These are phyloP conservation scores for Tipula helvola DNA, from an alignment of 2,888 invertebrate species.

Conservation along the genomic window DNA sequence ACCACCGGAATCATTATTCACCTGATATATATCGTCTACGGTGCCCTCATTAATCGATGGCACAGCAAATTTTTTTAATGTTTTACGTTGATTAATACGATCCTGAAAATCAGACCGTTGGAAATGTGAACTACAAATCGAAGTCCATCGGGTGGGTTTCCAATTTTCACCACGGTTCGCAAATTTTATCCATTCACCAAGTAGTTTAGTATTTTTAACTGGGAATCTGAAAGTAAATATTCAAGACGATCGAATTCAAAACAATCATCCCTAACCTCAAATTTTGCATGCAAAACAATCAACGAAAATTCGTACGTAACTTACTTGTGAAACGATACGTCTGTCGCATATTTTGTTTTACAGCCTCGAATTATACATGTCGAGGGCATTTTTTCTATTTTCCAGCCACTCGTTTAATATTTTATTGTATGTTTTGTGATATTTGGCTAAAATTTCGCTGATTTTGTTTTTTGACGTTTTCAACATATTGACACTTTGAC, in stretches of 20 bases:
- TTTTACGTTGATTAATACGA: conserved; percentile 26
- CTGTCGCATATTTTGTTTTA: conserved; percentile 31
- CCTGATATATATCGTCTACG: conserved; percentile 17
- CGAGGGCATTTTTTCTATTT: conserved; percentile 26
- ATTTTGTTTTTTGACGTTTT: neutral
- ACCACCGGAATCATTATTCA: neutral
- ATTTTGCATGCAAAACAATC: neutral
- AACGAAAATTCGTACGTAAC: neutral
- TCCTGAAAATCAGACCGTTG: conserved; percentile 25
- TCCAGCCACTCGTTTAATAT: neutral
- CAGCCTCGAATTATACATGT: conserved; percentile 33
- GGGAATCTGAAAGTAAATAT: conserved; percentile 28
- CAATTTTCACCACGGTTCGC: conserved; percentile 27
- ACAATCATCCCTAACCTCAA: neutral
- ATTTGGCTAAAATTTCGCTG: neutral
- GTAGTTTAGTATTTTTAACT: conserved; percentile 24
- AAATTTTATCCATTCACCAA: conserved; percentile 32
- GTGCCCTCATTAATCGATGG: conserved; percentile 20
- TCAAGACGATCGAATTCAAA: neutral
- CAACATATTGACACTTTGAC: neutral
- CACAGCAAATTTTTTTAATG: conserved; percentile 29
- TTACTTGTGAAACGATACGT: conserved; percentile 35
- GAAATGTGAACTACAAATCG: conserved; percentile 34
- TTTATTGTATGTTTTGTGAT: neutral
- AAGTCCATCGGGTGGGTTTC: conserved; percentile 34